Evolutionary conservation across 2,888 invertebrate genomes (phyloP).

Genomic region (Ennomos quercinarius): DNA sequence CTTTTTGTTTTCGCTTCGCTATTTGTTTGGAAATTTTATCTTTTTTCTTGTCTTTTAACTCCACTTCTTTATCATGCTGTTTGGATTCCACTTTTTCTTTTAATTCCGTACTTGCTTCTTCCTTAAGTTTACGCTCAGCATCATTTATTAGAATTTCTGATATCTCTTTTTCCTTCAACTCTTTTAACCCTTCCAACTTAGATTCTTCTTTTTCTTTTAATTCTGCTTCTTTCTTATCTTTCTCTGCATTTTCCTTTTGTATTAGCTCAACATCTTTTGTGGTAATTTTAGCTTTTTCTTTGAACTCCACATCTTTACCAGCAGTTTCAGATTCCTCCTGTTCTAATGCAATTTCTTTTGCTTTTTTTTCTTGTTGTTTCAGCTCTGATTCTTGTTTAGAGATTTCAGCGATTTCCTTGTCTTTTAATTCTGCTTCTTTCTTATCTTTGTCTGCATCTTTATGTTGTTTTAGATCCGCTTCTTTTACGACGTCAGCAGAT

Average conservation of each 20-base stretch:
- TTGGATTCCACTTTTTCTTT: conserved; percentile 4
- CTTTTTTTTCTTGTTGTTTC: background rate
- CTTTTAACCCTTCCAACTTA: too few species aligned
- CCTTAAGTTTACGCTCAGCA: too few species aligned
- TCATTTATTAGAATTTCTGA: too few species aligned
- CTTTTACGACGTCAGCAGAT: conserved; percentile 4
- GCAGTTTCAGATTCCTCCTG: background rate
- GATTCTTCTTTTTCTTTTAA: conserved; percentile 11
- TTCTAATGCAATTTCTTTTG: background rate
- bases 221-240: background rate
- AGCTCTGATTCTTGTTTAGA: conserved; percentile 3
- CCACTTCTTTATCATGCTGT: background rate
- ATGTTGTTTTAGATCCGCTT: conserved; percentile 33
- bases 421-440: conserved; percentile 14
- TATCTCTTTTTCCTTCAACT: too few species aligned
- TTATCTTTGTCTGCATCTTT: conserved; percentile 24
- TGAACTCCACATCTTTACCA: conserved; percentile 23
- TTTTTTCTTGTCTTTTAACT: background rate
- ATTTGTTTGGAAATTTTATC: conserved; percentile 14
- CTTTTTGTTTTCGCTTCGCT: conserved; percentile 11
- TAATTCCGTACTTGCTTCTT: too few species aligned
- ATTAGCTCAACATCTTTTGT: conserved; percentile 6
- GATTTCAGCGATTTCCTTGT: conserved; percentile 17
- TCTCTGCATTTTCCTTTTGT: conserved; percentile 12
- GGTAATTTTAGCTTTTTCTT: background rate